phyloP scores from a whole-genome alignment of 2,797 vertebrate genomes.

The Paratrypauchen microcephalus region DNA sequence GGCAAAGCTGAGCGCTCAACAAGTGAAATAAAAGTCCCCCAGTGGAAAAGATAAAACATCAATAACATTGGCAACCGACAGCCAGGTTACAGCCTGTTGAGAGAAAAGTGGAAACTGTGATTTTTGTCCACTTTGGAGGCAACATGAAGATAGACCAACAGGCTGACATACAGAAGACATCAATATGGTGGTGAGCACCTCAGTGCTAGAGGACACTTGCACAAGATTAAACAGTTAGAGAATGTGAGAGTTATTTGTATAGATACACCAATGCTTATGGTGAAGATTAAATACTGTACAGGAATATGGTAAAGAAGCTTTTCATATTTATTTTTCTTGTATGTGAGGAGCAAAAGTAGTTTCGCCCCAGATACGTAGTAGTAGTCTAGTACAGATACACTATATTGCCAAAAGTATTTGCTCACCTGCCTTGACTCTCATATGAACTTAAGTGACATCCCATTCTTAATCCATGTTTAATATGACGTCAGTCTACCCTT shows the following conservation, averaged over 20 bases:
- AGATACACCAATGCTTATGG: background rate
- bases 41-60: slow-evolving; percentile 26
- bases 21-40: background rate
- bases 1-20: too few relatives aligned
- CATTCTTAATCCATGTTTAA: too few relatives aligned
- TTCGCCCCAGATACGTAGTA: too few relatives aligned
- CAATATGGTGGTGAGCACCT: background rate
- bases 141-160: background rate
- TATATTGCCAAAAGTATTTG: too few relatives aligned
- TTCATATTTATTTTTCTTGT: too few relatives aligned
- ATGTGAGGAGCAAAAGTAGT: too few relatives aligned
- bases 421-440: too few relatives aligned
- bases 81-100: slow-evolving; percentile 19
- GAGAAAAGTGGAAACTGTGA: slow-evolving; percentile 8
- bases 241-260: background rate
- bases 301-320: background rate
- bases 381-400: too few relatives aligned
- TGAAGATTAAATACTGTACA: background rate
- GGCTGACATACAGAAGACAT: background rate
- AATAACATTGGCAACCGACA: slow-evolving; percentile 29
- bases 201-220: background rate
- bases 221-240: background rate
- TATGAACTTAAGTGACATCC: too few relatives aligned
- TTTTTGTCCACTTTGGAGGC: background rate
- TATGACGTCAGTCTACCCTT: too few relatives aligned